A percentile compares a stretch with the other conserved stretches of the same genome.
Evolutionary conservation across 2,113 vertebrate species (phyloP).

Genomic region (Meles meles): DNA sequence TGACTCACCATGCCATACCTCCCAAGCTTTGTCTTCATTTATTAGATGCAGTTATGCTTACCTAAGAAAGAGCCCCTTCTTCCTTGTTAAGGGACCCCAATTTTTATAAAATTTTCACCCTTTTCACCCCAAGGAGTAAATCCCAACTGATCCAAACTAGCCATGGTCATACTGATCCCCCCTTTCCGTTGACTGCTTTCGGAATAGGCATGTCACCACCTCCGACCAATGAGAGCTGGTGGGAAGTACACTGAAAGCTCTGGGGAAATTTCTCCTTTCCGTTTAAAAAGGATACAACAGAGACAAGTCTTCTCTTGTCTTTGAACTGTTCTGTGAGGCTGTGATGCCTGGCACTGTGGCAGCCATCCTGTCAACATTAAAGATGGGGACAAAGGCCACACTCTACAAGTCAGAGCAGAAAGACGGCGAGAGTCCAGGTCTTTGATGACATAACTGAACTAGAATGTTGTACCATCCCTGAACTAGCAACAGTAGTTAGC

Average conservation of each 20-base stretch:
- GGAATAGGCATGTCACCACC: not conserved
- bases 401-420: not conserved
- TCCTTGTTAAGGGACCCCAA: not conserved
- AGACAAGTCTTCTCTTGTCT: not conserved
- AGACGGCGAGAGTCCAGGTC: not conserved
- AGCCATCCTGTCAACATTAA: not conserved
- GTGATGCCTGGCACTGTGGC: not conserved
- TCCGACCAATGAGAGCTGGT: not conserved
- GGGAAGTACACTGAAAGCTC: not conserved
- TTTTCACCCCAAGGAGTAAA: not conserved
- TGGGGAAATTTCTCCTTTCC: not conserved
- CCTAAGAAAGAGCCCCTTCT: not conserved
- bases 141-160: not conserved
- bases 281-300: not conserved
- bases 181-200: not conserved
- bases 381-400: not conserved
- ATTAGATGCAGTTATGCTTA: not conserved
- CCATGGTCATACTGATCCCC: not conserved
- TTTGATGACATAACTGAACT: not conserved
- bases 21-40: not conserved
- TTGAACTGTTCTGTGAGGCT: not conserved
- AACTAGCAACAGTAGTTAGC: not conserved
- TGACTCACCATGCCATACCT: not conserved
- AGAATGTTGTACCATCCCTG: not conserved
- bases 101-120: no score